Base-by-base conservation (phyloP, 2,113 vertebrate species). In the Morone saxatilis region DNA sequence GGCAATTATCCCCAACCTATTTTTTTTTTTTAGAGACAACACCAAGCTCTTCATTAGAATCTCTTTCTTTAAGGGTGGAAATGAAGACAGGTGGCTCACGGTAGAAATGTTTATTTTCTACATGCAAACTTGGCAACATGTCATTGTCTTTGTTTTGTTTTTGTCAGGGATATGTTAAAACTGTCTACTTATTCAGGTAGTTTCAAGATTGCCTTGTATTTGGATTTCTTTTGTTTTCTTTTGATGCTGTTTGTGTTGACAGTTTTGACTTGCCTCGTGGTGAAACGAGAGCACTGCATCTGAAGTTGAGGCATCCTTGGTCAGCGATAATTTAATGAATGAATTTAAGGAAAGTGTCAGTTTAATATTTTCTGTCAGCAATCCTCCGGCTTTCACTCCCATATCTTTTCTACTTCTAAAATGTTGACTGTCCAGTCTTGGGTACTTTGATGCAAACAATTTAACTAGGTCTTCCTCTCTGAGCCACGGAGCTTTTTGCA, bases 1-100 rank as follows among this genome's bases (percentile, higher is more conserved):
- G 51, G 70, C 86, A 91, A 84, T 91, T 92, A 79, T 81, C 68
- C 75, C 62, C 25, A 56, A 81, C 53, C 38, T 45, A 41, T 70
- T 80, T 85, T 73, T 36, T 72, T 31, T 31, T 47, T 47, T 47
- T 47, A 17, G 45, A 47, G 50, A 60, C 63, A 81, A 77, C 65
- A 78, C 62, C 16, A 72, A 53, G 59, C 43, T 68, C 22, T 76
- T 88, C 74, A 68, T 85, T 76, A 79, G 25, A 78, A 12, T 61
- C 12, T 31, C 50, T 71, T 62, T 83, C 72, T 77, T 78, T 84
- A 51, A n/a, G 22, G 12, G 51, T 68, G 16, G n/a, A 78, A 43
- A 82, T 67, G 12, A 41, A 79, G 61, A 84, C 40, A 60, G 48
- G 16, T n/a, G n/a, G 66, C 20, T 67, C 20, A 41, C 16, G 69